Conservation (phyloP, 2,113 vertebrate species). For the Pteronura brasiliensis region DNA sequence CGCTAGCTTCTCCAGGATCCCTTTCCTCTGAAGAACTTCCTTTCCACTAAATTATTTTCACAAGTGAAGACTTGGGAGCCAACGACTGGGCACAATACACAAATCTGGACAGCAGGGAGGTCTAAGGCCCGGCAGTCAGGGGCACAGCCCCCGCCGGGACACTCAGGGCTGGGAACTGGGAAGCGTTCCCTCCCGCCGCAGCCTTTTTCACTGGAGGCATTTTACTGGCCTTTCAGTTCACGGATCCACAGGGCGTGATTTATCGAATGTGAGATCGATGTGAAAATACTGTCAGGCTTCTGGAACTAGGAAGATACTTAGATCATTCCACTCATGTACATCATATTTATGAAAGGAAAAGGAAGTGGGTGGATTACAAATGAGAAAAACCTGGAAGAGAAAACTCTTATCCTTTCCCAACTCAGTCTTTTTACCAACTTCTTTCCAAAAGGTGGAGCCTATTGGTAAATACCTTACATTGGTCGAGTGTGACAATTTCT, state of each 20-base stretch:
- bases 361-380: constrained; percentile 60
- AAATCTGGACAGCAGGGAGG: constrained; percentile 66
- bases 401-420: constrained; percentile 34
- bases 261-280: constrained; percentile 58
- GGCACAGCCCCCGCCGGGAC: constrained; percentile 41
- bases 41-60: constrained; percentile 34
- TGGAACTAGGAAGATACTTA: constrained; percentile 63
- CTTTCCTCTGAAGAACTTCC: neutral
- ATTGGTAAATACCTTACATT: neutral
- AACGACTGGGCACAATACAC: constrained; percentile 59
- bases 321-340: constrained; percentile 32
- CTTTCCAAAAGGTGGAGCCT: constrained; percentile 28
- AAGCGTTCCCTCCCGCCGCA: neutral
- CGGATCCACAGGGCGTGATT: constrained; percentile 66
- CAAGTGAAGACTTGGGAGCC: constrained; percentile 68
- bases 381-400: constrained; percentile 64
- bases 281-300: constrained; percentile 77
- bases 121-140: constrained; percentile 65
- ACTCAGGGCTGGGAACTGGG: constrained; percentile 46
- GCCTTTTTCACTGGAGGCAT: neutral
- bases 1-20: neutral
- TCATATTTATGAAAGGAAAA: constrained; percentile 61
- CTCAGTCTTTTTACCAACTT: constrained; percentile 21
- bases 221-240: constrained; percentile 13
- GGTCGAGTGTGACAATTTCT: neutral